Percentiles rank a stretch among this genome's conserved stretches.
Evolutionary conservation across 2,888 invertebrate species (phyloP).

Genomic region (Zygogramma bicolorata): DNA sequence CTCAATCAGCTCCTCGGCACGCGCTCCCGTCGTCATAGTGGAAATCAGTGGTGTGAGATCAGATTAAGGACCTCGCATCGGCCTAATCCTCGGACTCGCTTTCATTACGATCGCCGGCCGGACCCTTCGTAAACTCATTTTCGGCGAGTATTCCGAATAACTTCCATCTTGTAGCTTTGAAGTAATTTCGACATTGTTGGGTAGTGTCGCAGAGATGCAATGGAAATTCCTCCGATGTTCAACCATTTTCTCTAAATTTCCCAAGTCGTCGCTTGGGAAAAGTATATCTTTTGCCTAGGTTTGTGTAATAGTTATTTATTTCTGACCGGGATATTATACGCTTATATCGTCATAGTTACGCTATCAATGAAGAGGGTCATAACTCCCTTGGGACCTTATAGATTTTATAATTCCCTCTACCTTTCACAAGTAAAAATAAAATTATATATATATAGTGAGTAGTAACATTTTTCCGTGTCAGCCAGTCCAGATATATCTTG

Average conservation of each 20-base stretch:
- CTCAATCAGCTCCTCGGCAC: slow-evolving; percentile 35
- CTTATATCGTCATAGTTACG: no score
- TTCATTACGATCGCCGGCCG: background rate
- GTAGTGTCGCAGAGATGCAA: background rate
- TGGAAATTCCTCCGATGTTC: background rate
- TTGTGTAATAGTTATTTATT: no score
- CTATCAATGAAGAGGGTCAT: no score
- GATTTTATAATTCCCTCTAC: no score
- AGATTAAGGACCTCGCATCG: slow-evolving; percentile 5
- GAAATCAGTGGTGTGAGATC: slow-evolving; percentile 20
- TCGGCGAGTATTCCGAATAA: background rate
- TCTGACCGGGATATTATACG: no score
- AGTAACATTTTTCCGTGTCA: no score
- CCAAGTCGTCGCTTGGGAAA: no score
- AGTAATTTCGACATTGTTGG: slow-evolving; percentile 13
- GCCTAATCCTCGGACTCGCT: slow-evolving; percentile 12
- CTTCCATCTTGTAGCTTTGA: slow-evolving; percentile 6
- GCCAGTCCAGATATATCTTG: no score
- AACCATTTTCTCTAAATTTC: background rate
- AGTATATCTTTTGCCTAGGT: no score
- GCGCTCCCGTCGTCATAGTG: slow-evolving; percentile 25
- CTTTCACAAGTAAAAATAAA: no score
- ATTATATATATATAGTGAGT: no score
- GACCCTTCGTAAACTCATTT: background rate
- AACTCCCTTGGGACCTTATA: no score